Evolutionary conservation across 2,888 invertebrate genomes (phyloP).

Genomic region (Hypena proboscidalis): DNA sequence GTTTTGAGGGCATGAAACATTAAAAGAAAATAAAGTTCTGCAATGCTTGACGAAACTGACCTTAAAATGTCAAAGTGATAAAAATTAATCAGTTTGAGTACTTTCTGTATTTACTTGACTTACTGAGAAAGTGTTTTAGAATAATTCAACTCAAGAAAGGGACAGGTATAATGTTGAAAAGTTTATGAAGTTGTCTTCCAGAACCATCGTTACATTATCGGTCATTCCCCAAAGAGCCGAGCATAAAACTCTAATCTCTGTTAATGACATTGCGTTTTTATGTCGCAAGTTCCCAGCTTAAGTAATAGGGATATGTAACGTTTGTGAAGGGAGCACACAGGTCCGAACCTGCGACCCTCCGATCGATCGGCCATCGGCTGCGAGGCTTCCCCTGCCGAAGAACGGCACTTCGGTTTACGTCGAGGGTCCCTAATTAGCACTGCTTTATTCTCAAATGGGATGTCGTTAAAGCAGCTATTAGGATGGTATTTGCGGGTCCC

Average conservation of each 20-base stretch:
- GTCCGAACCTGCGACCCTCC: conserved; percentile 30
- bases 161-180: too few relatives aligned
- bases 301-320: conserved; percentile 39
- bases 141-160: too few relatives aligned
- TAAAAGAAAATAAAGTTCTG: too few relatives aligned
- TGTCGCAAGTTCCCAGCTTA: conserved; percentile 40
- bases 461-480: conserved; percentile 54
- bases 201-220: neutral
- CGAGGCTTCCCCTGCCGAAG: conserved; percentile 11
- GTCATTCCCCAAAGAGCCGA: conserved; percentile 9
- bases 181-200: too few relatives aligned
- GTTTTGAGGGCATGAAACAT: too few relatives aligned
- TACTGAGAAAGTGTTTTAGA: too few relatives aligned
- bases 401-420: conserved; percentile 29
- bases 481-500: conserved; percentile 32
- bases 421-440: conserved; percentile 53
- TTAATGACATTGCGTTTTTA: conserved; percentile 43
- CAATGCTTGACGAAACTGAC: too few relatives aligned
- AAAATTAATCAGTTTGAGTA: too few relatives aligned
- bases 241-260: conserved; percentile 31
- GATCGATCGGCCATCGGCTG: conserved; percentile 33
- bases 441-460: conserved; percentile 54
- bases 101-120: too few relatives aligned
- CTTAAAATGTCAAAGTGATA: too few relatives aligned
- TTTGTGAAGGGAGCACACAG: conserved; percentile 25